Conservation (phyloP, 1,140 invertebrate genomes). For the Pararge aegeria region DNA sequence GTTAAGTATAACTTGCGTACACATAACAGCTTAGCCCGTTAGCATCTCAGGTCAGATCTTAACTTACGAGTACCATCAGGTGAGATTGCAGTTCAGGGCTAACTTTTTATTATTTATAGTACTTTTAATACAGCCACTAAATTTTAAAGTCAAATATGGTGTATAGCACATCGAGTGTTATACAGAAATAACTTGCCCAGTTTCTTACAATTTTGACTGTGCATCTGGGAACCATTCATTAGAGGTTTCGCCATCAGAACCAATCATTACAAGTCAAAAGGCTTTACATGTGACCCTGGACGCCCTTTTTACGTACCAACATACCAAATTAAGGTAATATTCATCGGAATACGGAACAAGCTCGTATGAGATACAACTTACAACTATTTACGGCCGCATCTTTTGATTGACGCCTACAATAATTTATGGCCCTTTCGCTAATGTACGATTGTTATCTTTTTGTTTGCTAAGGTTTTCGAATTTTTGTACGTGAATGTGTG, state of each 20-base stretch:
- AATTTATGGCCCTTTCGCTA: conserved; percentile 54
- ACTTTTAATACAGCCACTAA: too few species aligned
- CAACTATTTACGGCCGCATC: conserved; percentile 42
- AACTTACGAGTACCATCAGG: too few species aligned
- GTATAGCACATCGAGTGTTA: too few species aligned
- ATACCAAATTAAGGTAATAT: conserved; percentile 73
- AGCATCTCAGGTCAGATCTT: too few species aligned
- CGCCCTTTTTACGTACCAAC: conserved; percentile 56
- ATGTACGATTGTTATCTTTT: conserved; percentile 60
- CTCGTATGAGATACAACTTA: conserved; percentile 36
- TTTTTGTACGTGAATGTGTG: conserved; percentile 40
- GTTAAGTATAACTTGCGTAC: too few species aligned
- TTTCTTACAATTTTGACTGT: conserved; percentile 25
- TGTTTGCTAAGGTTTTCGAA: conserved; percentile 54
- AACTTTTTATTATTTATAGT: too few species aligned
- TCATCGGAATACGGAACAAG: conserved; percentile 44
- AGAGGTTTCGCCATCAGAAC: conserved; percentile 36
- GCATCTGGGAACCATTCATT: conserved; percentile 28
- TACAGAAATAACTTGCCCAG: not conserved
- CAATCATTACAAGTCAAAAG: conserved; percentile 32
- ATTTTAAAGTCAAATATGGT: too few species aligned
- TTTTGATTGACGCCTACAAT: conserved; percentile 63
- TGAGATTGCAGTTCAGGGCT: too few species aligned
- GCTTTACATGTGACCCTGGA: conserved; percentile 37
- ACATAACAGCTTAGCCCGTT: too few species aligned